Percentiles rank a stretch among this genome's conserved stretches.
These are phyloP conservation scores for Tauraco erythrolophus DNA, from an alignment of 2,113 vertebrate species.

Conservation along the genomic window DNA sequence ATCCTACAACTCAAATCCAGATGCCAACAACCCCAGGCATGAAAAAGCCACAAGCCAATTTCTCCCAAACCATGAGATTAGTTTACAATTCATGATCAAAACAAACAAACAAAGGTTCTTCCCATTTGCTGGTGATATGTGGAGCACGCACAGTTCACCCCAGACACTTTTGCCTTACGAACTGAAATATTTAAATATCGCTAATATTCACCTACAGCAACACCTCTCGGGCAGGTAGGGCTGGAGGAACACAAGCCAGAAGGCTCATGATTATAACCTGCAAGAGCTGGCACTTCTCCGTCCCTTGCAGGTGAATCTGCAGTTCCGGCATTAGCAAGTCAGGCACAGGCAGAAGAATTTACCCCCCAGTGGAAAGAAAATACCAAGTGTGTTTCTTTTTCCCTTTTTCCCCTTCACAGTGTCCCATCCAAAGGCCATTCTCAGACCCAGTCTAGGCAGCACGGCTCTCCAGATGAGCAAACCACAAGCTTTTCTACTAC, in stretches of 20 bases:
- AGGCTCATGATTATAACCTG: neutral
- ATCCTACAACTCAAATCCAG: neutral
- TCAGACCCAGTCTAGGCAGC: neutral
- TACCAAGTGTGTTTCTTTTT: neutral
- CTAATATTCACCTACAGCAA: slow-evolving; percentile 9
- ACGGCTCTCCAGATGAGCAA: neutral
- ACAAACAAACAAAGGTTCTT: slow-evolving; percentile 26
- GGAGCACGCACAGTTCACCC: neutral
- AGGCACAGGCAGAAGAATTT: neutral
- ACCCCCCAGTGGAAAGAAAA: neutral
- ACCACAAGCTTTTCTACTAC: neutral
- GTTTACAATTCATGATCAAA: slow-evolving; percentile 11
- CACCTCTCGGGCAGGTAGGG: neutral
- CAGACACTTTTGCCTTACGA: neutral
- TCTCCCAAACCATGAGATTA: neutral
- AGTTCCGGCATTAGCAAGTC: neutral
- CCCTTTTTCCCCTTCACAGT: neutral
- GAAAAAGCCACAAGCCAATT: neutral
- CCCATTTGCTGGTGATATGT: neutral
- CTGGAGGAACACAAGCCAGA: neutral
- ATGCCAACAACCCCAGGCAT: neutral
- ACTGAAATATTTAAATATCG: slow-evolving; percentile 13
- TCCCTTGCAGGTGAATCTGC: neutral
- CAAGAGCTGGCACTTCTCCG: neutral
- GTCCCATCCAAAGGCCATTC: neutral